phyloP scores from a whole-genome alignment of 64 coral and sea anemone species.

The Orbicella faveolata region DNA sequence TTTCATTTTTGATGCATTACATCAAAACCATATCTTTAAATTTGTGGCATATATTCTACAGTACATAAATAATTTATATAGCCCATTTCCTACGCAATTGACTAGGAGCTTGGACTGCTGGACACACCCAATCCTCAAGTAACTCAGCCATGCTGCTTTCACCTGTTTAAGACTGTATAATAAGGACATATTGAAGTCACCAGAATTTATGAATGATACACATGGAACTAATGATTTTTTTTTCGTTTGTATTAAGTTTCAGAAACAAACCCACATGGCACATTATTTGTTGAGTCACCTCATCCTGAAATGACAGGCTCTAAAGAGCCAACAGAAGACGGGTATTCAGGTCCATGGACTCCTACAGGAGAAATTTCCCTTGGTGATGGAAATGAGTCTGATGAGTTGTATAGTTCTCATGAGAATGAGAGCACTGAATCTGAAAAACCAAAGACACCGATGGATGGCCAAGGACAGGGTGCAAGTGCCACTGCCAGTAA shows the following conservation, averaged over 20 bases:
- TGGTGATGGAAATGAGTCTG: neutral
- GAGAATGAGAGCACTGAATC: neutral
- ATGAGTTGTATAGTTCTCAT: neutral
- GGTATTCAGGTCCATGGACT: neutral
- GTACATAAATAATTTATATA: no score
- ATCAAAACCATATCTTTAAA: no score
- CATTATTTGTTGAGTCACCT: neutral
- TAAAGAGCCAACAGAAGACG: conserved; percentile 3
- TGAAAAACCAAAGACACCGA: neutral
- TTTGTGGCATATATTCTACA: no score
- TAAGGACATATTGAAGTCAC: no score
- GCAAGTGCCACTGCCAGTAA: neutral
- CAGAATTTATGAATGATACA: no score
- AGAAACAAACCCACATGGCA: neutral
- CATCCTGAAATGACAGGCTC: neutral
- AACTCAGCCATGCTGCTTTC: no score
- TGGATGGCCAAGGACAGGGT: neutral
- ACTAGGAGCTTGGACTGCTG: no score
- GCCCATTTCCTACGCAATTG: no score
- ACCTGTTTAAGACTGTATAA: no score
- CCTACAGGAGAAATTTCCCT: neutral
- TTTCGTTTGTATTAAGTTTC: neutral
- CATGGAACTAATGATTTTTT: no score
- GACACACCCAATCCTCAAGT: no score
- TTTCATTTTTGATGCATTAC: no score